Conservation (phyloP, 2,113 vertebrate species). For the Charina bottae region DNA sequence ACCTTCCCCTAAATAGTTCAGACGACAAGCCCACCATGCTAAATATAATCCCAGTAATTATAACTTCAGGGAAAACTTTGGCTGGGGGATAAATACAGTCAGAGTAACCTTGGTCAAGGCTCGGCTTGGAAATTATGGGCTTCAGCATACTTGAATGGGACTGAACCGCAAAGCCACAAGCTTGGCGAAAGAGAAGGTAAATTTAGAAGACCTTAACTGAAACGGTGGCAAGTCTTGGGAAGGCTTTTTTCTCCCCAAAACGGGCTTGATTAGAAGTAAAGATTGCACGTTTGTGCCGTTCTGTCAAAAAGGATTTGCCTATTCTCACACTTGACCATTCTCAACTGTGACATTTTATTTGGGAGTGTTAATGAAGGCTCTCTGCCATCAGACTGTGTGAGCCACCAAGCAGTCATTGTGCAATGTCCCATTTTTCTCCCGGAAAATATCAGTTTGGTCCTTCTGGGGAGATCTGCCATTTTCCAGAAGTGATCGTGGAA, state of each 20-base stretch:
- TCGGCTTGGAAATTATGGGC: background rate
- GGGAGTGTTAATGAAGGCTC: too few relatives aligned
- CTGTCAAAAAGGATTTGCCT: too few relatives aligned
- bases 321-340: too few relatives aligned
- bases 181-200: conserved; percentile 55
- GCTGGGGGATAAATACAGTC: background rate
- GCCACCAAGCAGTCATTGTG: too few relatives aligned
- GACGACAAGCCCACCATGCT: background rate
- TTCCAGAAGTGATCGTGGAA: too few relatives aligned
- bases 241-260: background rate
- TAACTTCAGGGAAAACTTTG: background rate
- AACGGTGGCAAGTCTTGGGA: conserved; percentile 53
- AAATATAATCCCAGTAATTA: background rate
- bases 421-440: too few relatives aligned
- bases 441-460: too few relatives aligned
- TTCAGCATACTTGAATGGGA: conserved; percentile 51
- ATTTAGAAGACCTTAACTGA: conserved; percentile 69
- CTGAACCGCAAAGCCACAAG: conserved; percentile 41
- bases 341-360: too few relatives aligned
- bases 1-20: too few relatives aligned
- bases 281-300: conserved; percentile 3
- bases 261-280: conserved; percentile 12
- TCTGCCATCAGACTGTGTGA: too few relatives aligned
- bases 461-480: too few relatives aligned
- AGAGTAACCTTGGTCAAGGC: background rate